Base-by-base conservation (phyloP, 2,113 vertebrate genomes). In the Sakesphorus luctuosus region DNA sequence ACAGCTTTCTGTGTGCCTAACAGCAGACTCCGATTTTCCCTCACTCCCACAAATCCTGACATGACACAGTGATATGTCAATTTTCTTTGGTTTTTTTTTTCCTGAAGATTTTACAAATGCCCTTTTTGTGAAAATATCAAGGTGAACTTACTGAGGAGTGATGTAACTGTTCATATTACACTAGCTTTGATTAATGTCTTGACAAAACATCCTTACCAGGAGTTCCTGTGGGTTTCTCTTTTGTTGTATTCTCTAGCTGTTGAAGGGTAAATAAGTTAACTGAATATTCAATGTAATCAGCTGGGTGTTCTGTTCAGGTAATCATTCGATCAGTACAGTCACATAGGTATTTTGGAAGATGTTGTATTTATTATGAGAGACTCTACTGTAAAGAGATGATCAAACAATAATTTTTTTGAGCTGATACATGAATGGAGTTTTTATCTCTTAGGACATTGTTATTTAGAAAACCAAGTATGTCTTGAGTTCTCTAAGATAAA, bases 211-310 rank as follows among this genome's bases (percentile, higher is more conserved):
- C 65, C 79, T 89, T 92, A 56, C 28, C 43, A 23, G 81, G 52
- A 80, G 11, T 63, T 89, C 49, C 52, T 93, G 53, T 83, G 73
- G 59, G 78, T 67, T 49, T 81, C 21, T 72, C 44, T 84, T 96
- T 84, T 16, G 14, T 85, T 90, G 50, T 63, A 29, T 90, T 96
- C 73, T 76, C 86, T 94, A 94, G 89, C 78, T 85, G 36, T 49
- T 97, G 85, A 95, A 87, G 66, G 80, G 44, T 95, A 90, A 87
- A 68, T 85, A 83, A 90, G 61, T 89, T 93, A 96, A 83, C 93
- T 94, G 90, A 93, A 93, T 96, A 93, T 95, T 95, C 89, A 84
- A 4, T 89, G 80, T 95, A 95, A 97, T 96, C 90, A 87, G 58
- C 46, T 84, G 72, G 53, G 56, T 92, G 66, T 93, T 95, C 40